Evolutionary conservation across 2,113 vertebrate species (phyloP), one percentile per base, ranked within the genome.

Genomic region (Phylloscopus trochilus): DNA sequence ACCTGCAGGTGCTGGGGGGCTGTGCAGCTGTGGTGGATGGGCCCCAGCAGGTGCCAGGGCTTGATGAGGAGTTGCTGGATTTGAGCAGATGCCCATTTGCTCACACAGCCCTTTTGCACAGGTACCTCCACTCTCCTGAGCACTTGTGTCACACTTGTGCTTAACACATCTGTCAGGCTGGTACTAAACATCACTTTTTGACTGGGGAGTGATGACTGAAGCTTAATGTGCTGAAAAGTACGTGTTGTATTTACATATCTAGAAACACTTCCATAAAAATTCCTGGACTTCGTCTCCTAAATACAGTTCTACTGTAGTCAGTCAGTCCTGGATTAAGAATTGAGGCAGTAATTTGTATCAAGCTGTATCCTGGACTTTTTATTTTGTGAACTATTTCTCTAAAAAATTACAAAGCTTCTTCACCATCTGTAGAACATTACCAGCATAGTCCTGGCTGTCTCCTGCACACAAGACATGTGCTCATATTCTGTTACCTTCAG

Each of bases 401-500:
- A 39, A 46, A 51, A 51, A 10, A 19, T 73, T 78, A 62, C 74
- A 70, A 83, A 93, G 49, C 39, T 82, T 51, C 69, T 87, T 85
- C 44, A 33, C 86, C 73, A 69, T 87, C 82, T 89, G 83, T 76
- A 59, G 73, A 78, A 73, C 46, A 53, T 90, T 72, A 84, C 64
- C 35, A 52, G 74, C 51, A 17, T 8, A 43, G 75, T 81, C 84
- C 75, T 83, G 87, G 55, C 80, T 80, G 39, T 80, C 56, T 70
- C 79, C 63, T 88, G 33, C 64, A 81, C 39, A 14, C 39, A 26
- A 78, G 87, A 82, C 59, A 41, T 37, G 22, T 72, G 77, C 76
- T 93, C 63, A 68, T 10, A 9, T 83, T 90, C 53, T 58, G 23
- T 96, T 97, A 96, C 97, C 95, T 96, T 94, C 95, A 97, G 94